Conservation (phyloP, 2,797 vertebrate genomes). For the Dallia pectoralis region DNA sequence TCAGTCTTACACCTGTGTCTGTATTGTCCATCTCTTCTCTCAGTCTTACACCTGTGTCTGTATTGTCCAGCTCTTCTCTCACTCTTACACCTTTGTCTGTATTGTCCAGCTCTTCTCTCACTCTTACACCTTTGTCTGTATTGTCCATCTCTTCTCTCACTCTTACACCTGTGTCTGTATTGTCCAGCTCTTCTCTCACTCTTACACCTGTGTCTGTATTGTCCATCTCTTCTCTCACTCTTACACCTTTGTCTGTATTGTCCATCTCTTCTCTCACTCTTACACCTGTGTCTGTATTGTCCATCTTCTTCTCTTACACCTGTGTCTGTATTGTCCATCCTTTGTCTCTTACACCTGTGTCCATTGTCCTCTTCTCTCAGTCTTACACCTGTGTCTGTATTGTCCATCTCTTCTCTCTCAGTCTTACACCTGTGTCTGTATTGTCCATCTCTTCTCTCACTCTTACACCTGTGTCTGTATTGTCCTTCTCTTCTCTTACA, state of each 20-base stretch:
- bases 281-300: slow-evolving; percentile 32
- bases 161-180: slow-evolving; percentile 56
- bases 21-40: background rate
- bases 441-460: background rate
- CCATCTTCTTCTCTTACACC: slow-evolving; percentile 63
- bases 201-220: background rate
- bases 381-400: slow-evolving; percentile 37
- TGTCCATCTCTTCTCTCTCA: slow-evolving; percentile 26
- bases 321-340: no score
- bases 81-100: no score
- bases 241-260: no score
- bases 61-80: background rate
- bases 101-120: slow-evolving; percentile 10
- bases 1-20: no score
- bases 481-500: no score
- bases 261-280: no score
- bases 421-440: slow-evolving; percentile 17
- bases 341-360: no score
- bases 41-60: background rate
- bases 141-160: slow-evolving; percentile 58
- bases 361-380: no score
- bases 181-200: no score
- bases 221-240: background rate
- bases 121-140: background rate
- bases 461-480: background rate